phyloP scores from a whole-genome alignment of 2,888 invertebrate genomes.

The Drosophila conformis region DNA sequence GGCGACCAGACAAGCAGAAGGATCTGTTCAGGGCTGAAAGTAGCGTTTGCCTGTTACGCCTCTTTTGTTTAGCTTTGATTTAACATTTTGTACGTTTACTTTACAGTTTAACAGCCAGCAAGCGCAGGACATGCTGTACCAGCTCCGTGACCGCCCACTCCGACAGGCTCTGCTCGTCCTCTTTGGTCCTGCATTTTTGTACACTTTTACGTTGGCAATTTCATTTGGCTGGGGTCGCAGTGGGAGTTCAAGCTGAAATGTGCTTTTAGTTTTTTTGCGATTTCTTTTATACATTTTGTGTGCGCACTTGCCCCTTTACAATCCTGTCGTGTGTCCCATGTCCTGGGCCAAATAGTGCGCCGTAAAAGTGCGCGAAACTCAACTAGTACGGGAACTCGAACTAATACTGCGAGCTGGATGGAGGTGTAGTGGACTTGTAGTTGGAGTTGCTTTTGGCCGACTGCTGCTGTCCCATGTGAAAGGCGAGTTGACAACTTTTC shows the following conservation, averaged over 20 bases:
- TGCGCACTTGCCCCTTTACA: constrained; percentile 51
- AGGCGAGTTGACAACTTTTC: constrained; percentile 73
- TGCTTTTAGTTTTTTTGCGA: constrained; percentile 70
- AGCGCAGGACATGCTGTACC: constrained; percentile 60
- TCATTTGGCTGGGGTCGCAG: constrained; percentile 70
- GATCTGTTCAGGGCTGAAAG: constrained; percentile 15
- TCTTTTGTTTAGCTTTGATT: constrained; percentile 79
- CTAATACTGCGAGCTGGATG: constrained; percentile 34
- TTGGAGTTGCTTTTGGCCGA: constrained; percentile 12
- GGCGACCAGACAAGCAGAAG: not conserved
- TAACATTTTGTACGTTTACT: constrained; percentile 79
- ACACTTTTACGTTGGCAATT: constrained; percentile 77
- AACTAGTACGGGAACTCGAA: constrained; percentile 49
- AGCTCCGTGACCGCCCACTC: constrained; percentile 15
- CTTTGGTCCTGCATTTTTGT: constrained; percentile 55
- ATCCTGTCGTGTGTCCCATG: constrained; percentile 35
- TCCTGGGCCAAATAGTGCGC: constrained; percentile 45
- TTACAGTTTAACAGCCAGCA: constrained; percentile 74
- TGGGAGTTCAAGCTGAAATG: constrained; percentile 79
- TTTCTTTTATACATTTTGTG: constrained; percentile 48
- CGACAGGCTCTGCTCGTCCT: not conserved
- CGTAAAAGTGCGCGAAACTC: constrained; percentile 71
- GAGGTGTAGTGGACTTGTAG: constrained; percentile 6
- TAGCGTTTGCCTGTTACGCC: constrained; percentile 64
- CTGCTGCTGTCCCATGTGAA: constrained; percentile 43